Base-by-base conservation (phyloP, 2,797 vertebrate genomes). In the Centropyge bicolor region DNA sequence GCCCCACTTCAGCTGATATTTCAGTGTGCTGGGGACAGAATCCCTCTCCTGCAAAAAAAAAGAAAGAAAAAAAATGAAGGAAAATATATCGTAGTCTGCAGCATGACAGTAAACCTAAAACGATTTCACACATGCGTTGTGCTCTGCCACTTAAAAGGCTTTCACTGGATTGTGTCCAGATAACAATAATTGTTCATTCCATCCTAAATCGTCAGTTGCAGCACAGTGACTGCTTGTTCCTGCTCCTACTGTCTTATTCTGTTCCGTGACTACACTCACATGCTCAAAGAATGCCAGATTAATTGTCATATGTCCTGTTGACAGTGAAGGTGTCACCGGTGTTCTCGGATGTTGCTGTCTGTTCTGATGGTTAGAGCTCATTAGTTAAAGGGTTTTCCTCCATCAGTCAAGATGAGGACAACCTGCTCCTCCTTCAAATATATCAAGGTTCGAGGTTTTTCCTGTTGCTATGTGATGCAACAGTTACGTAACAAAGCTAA, bases 1-100 rank as follows among this genome's bases (percentile, higher is more conserved):
- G 27, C 20, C 22, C 8, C 36, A 68, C 27, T 80, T 68, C 20
- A 74, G 59, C 64, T 70, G 6, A 65, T 20, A 17, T 17, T 74
- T 54, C 14, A 31, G 16, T 56, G 27, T 41, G 12, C 17, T 41
- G 13, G 17, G 22, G 11, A 35, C 55, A 60, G 31, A 68, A 31
- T 3, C 11, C 4, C n/a, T 76, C 17, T n/a, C 20, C 17, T 76
- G 68, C 41, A 70, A 74, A 49, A 31, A 31, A 51, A 1, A 78
- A 49, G 24, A 31, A 51, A 1, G 76, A 55, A 14, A 31, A 31
- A 31, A 31, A 55, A 14, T 0, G 48, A 48, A 56, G 40, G 48
- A 12, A 63, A 60, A 51, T 38, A 45, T 11, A 38, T 16, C 27
- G 57, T 31, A 8, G 35, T 35, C 14, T 51, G 38, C 43, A 49